Evolutionary conservation across 2,113 vertebrate species (phyloP).

Genomic region (Phylloscopus trochilus): DNA sequence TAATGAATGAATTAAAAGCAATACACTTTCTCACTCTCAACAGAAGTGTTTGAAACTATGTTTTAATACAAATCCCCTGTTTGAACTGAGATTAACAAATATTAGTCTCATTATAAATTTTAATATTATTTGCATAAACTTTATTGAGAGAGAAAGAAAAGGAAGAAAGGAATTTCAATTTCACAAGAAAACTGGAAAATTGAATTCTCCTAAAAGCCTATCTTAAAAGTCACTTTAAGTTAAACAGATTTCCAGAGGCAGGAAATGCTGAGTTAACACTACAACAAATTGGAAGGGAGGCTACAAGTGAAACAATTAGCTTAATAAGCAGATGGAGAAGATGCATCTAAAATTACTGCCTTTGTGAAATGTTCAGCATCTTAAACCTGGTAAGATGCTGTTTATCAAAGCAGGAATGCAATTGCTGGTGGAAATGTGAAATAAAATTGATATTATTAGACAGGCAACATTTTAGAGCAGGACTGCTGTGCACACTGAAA

Average conservation of each 20-base stretch:
- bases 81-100: slow-evolving; percentile 61
- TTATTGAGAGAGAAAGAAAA: slow-evolving; percentile 16
- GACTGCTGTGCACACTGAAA: background rate
- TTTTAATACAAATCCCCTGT: slow-evolving; percentile 44
- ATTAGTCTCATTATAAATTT: slow-evolving; percentile 40
- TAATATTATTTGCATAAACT: slow-evolving; percentile 31
- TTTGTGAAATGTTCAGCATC: background rate
- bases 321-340: slow-evolving; percentile 31
- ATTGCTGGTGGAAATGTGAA: background rate
- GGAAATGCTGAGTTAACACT: slow-evolving; percentile 39
- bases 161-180: slow-evolving; percentile 9
- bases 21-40: background rate
- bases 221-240: background rate
- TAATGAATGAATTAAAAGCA: slow-evolving; percentile 37
- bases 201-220: background rate
- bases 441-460: background rate
- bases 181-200: background rate
- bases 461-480: background rate
- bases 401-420: background rate
- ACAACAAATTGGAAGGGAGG: background rate
- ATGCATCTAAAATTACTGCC: background rate
- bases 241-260: background rate
- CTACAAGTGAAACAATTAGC: slow-evolving; percentile 9
- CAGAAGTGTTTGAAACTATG: background rate
- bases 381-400: background rate